Percentiles rank a stretch among this genome's conserved stretches.
Evolutionary conservation across 2,797 vertebrate species (phyloP).

Genomic region (Neosilurus hyrtlii): DNA sequence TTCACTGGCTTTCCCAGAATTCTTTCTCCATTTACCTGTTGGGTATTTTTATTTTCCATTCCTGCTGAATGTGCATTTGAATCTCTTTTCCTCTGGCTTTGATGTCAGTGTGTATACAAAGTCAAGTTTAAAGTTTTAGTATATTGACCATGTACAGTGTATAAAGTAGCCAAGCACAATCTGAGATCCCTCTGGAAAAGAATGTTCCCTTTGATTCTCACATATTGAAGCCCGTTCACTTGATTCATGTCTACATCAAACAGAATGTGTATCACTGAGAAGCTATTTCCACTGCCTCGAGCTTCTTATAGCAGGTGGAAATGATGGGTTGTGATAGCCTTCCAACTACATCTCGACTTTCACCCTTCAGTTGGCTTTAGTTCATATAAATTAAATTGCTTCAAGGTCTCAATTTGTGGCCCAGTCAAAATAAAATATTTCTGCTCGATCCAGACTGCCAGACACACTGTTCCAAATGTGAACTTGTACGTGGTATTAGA

Average conservation of each 20-base stretch:
- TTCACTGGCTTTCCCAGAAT: background rate
- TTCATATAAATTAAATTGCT: background rate
- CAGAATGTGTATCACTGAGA: conserved; percentile 27
- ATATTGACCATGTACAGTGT: conserved; percentile 21
- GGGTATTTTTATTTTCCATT: background rate
- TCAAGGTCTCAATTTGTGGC: conserved; percentile 12
- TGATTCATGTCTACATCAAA: conserved; percentile 46
- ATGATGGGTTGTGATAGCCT: background rate
- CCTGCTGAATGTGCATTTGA: background rate
- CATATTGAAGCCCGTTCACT: conserved; percentile 22
- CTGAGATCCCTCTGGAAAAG: conserved; percentile 10
- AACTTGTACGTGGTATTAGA: background rate
- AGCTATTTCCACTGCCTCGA: conserved; percentile 27
- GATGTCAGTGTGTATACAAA: background rate
- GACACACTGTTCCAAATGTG: conserved; percentile 4
- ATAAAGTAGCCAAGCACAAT: background rate
- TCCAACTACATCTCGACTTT: background rate
- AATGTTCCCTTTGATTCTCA: conserved; percentile 22
- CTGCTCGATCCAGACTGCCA: background rate
- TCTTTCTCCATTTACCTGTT: background rate
- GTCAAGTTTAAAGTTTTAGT: conserved; percentile 1
- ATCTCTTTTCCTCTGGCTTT: background rate
- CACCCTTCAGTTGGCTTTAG: conserved; percentile 32
- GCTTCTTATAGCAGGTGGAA: conserved; percentile 10
- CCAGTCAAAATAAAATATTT: conserved; percentile 37